These are phyloP conservation scores for Prunella himalayana DNA, from an alignment of 2,113 vertebrate species.

Conservation along the genomic window DNA sequence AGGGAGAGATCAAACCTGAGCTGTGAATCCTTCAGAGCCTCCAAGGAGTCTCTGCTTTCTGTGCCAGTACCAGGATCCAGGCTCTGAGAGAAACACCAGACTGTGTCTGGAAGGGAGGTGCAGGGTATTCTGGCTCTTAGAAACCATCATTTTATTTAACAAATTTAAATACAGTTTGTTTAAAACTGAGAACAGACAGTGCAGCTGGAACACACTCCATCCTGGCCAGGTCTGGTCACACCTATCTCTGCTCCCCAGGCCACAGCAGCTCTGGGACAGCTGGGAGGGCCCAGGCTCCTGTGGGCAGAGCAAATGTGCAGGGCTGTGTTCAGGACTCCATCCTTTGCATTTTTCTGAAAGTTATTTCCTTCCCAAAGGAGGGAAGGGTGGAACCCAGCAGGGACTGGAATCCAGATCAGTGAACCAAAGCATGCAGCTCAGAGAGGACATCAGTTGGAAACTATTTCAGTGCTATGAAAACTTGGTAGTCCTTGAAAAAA, in stretches of 20 bases:
- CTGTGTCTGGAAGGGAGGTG: not conserved
- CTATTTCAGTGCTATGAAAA: not conserved
- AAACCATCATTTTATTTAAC: slow-evolving; percentile 72
- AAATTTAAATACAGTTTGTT: slow-evolving; percentile 75
- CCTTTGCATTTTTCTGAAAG: not conserved
- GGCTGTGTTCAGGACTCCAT: not conserved
- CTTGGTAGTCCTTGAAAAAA: not conserved
- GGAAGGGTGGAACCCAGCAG: slow-evolving; percentile 35
- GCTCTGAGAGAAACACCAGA: not conserved
- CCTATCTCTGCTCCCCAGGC: not conserved
- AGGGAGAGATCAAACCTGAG: not conserved
- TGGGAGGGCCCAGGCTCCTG: not conserved
- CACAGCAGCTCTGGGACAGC: not conserved
- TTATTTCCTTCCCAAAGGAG: slow-evolving; percentile 1
- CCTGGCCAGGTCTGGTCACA: not conserved
- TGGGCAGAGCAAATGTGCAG: not conserved
- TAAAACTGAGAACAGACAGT: slow-evolving; percentile 66
- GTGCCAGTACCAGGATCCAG: not conserved
- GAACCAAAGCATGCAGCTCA: slow-evolving; percentile 67
- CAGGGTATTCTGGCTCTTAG: slow-evolving; percentile 65
- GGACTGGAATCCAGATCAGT: slow-evolving; percentile 23
- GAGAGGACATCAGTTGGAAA: slow-evolving; percentile 34
- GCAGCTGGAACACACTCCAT: slow-evolving; percentile 17
- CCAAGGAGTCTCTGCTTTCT: not conserved
- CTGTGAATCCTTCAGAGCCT: not conserved